These are phyloP conservation scores for Drosophila aff. DNA, from an alignment of 1,140 invertebrate genomes.

Conservation along the genomic window DNA sequence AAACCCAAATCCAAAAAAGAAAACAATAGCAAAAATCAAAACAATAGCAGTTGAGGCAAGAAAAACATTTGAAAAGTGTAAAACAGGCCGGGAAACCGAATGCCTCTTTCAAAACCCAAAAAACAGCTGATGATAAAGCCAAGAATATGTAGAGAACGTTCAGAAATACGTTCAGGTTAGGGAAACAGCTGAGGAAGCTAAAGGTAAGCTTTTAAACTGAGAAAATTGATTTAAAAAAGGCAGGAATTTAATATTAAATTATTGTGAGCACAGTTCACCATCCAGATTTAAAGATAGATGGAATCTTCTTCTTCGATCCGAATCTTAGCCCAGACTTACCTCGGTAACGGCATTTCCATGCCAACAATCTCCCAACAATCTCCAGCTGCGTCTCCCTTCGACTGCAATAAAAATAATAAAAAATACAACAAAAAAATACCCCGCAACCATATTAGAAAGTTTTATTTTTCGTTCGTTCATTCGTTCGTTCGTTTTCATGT, in stretches of 20 bases:
- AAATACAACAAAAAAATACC: conserved; percentile 5
- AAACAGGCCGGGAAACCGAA: conserved; percentile 11
- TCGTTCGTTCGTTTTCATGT: conserved; percentile 3
- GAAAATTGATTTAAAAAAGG: no score
- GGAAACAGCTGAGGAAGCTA: background rate
- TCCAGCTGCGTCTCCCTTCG: conserved; percentile 24
- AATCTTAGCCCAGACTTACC: background rate
- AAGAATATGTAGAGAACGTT: background rate
- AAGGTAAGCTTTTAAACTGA: background rate
- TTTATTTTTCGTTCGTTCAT: conserved; percentile 17
- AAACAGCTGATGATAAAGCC: background rate
- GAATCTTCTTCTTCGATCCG: background rate
- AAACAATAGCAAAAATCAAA: conserved; percentile 14
- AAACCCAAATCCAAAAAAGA: conserved; percentile 5
- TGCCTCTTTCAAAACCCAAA: background rate
- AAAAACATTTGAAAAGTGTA: conserved; percentile 1
- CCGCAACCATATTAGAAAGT: conserved; percentile 44
- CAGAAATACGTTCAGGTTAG: background rate
- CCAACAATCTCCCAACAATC: background rate
- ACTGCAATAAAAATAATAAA: conserved; percentile 24
- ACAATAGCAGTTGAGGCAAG: conserved; percentile 14
- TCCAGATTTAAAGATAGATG: background rate
- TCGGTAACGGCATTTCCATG: conserved; percentile 1
- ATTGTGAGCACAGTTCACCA: no score
- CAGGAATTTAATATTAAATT: background rate